These are phyloP conservation scores for Eubucco bourcierii DNA, from an alignment of 2,113 vertebrate genomes.

Conservation along the genomic window DNA sequence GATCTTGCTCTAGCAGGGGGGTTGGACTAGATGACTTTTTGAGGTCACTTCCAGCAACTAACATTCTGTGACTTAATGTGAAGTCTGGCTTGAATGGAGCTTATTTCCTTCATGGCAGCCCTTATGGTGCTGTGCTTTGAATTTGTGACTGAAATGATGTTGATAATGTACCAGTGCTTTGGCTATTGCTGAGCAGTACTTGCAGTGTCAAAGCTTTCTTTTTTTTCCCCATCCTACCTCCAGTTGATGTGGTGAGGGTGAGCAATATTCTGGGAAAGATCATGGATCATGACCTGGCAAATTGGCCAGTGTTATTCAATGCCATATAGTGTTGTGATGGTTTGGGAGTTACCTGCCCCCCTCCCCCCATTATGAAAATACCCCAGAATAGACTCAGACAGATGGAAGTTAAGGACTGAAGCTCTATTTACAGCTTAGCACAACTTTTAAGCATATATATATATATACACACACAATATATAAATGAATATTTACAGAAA, in stretches of 20 bases:
- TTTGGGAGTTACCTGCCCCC: no score
- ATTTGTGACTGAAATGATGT: not conserved
- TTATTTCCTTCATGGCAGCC: not conserved
- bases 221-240: not conserved
- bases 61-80: no score
- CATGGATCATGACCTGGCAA: not conserved
- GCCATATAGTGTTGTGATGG: not conserved
- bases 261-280: not conserved
- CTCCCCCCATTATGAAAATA: no score
- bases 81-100: not conserved
- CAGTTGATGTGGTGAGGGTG: rapidly evolving
- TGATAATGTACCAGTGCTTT: not conserved
- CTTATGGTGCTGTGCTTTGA: not conserved
- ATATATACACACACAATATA: no score
- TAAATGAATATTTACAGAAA: no score
- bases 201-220: not conserved
- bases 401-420: no score
- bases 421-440: no score
- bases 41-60: no score
- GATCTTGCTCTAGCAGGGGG: no score
- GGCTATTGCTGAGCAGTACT: not conserved
- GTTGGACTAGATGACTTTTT: no score
- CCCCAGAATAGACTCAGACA: no score
- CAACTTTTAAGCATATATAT: no score
- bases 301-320: not conserved